Evolutionary conservation across 2,888 invertebrate species (phyloP), one percentile per base, ranked within the genome.

Genomic region (Torymus texanus): DNA sequence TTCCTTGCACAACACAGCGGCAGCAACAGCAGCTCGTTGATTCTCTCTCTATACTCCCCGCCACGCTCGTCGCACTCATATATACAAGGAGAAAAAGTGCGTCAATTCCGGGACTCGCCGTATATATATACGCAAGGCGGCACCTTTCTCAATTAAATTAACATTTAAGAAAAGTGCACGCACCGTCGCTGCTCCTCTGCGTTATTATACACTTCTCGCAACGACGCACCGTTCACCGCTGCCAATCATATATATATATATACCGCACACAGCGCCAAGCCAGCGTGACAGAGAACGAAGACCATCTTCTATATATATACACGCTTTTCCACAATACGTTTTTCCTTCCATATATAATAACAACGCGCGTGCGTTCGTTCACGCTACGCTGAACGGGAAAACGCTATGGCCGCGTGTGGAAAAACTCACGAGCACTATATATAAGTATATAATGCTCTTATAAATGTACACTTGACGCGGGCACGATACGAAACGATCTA

Each of bases 91-190:
- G 65, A 56, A 41, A 41, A 41, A 41, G 41, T 68, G 65, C 58
- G 63, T 18, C n/a, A 12, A 59, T 41, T 41, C 41, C 41, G 8
- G 68, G 51, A 14, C n/a, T 10, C 24, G 29, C 5, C 5, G n/a
- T 66, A n/a, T 41, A 41, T n/a, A 21, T 55, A 41, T 18, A 24
- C 12, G 29, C 58, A 14, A 56, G 56, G 56, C 51, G 50, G 59
- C 67, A 62, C 79, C 75, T 81, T 76, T 78, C 76, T 68, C 79
- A 79, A 79, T 81, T 79, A 78, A 76, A 81, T 81, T 79, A 76
- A 67, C 78, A 81, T 81, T 78, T 78, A 78, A 81, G 81, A 75
- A 75, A 74, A 75, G 55, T 58, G 75, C 63, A 62, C 72, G 16
- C 53, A 12, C n/a, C n/a, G 21, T 11, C 56, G 50, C 14, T 24